These are phyloP conservation scores for Tortrix viridana DNA, from an alignment of 2,888 invertebrate species.

Conservation along the genomic window DNA sequence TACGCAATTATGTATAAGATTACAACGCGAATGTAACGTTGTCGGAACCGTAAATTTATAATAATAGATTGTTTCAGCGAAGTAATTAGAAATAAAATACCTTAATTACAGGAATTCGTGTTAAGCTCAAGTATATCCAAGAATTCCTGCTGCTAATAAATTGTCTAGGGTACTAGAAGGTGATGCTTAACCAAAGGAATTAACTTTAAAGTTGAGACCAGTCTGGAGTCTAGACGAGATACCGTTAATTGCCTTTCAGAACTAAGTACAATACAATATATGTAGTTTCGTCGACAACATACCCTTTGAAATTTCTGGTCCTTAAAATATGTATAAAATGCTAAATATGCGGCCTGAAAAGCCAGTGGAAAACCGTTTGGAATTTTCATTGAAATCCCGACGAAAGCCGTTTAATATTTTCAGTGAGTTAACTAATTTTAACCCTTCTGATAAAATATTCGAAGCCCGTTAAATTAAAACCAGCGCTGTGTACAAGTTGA, in stretches of 20 bases:
- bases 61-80: neutral
- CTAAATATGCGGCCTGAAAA: slow-evolving; percentile 20
- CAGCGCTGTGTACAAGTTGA: slow-evolving; percentile 5
- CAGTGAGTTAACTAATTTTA: slow-evolving; percentile 20
- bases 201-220: neutral
- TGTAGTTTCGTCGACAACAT: neutral
- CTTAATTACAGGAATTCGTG: neutral
- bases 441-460: slow-evolving; percentile 21
- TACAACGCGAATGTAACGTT: slow-evolving; percentile 13
- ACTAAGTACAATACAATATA: neutral
- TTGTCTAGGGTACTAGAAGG: neutral
- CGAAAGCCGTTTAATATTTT: slow-evolving; percentile 11
- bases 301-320: neutral
- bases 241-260: slow-evolving; percentile 10
- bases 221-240: slow-evolving; percentile 24
- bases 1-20: slow-evolving; percentile 9
- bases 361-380: slow-evolving; percentile 9
- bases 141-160: neutral
- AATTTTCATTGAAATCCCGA: slow-evolving; percentile 23
- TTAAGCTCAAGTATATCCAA: neutral
- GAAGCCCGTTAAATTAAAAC: slow-evolving; percentile 6
- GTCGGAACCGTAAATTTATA: no score
- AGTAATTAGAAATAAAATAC: slow-evolving; percentile 2
- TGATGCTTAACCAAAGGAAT: neutral
- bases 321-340: neutral